Percentiles rank a stretch among this genome's conserved stretches.
These are phyloP conservation scores for Gephyroberyx darwinii DNA, from an alignment of 2,797 vertebrate species.

Conservation along the genomic window DNA sequence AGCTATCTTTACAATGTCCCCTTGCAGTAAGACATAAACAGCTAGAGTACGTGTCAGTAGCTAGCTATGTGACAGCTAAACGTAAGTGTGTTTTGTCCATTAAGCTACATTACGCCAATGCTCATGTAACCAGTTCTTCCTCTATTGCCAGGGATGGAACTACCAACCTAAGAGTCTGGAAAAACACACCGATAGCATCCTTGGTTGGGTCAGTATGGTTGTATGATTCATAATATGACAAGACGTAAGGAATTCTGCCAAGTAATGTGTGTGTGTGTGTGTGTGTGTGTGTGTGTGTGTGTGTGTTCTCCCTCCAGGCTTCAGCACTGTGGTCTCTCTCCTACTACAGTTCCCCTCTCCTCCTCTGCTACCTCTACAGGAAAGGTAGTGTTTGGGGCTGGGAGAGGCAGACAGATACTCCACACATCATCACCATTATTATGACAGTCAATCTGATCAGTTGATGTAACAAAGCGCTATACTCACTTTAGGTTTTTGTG, in stretches of 20 bases:
- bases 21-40: neutral
- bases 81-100: neutral
- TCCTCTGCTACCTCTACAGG: conserved; percentile 91
- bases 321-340: conserved; percentile 91
- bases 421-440: neutral
- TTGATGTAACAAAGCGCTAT: neutral
- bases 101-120: neutral
- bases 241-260: neutral
- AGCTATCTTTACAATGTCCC: neutral
- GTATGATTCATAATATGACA: neutral
- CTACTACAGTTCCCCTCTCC: conserved; percentile 91
- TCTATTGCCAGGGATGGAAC: conserved; percentile 81
- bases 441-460: neutral
- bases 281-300: neutral
- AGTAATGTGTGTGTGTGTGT: conserved; percentile 12
- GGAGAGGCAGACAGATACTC: neutral
- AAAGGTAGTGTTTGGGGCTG: conserved; percentile 82
- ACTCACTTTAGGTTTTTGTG: neutral
- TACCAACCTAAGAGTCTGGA: conserved; percentile 88
- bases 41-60: neutral
- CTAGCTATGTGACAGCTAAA: conserved; percentile 3
- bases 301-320: conserved; percentile 76
- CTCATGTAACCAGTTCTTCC: neutral
- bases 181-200: conserved; percentile 89
- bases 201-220: conserved; percentile 86